Evolutionary conservation across 2,888 invertebrate species (phyloP).

Genomic region (Gortyna flavago): DNA sequence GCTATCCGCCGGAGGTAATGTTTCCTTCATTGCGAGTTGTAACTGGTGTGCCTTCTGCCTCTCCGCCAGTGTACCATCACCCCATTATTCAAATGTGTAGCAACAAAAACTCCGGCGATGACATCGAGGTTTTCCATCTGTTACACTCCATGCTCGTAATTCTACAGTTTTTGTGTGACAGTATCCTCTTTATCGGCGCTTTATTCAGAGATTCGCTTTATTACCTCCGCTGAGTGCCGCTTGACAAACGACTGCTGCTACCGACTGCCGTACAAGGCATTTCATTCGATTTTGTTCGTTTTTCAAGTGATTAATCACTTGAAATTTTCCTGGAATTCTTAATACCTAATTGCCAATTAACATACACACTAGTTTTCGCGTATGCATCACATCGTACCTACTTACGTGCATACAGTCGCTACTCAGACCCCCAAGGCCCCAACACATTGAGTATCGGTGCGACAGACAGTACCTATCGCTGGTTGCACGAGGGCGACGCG

Average conservation of each 20-base stretch:
- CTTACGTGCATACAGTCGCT: not conserved
- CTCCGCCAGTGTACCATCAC: constrained; percentile 1
- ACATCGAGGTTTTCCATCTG: constrained; percentile 72
- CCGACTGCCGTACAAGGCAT: constrained; percentile 28
- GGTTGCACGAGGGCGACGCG: not conserved
- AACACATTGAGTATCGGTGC: not conserved
- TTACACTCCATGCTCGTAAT: constrained; percentile 69
- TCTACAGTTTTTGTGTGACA: constrained; percentile 65
- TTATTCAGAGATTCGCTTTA: constrained; percentile 60
- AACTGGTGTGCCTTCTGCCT: constrained; percentile 37
- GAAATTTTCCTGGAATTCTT: constrained; percentile 11
- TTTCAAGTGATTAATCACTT: constrained; percentile 30
- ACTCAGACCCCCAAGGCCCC: not conserved
- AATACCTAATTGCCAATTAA: constrained; percentile 2
- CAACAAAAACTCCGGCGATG: constrained; percentile 66
- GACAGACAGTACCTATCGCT: not conserved
- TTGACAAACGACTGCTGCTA: constrained; percentile 27
- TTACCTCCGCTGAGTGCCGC: constrained; percentile 33
- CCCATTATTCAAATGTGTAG: constrained; percentile 75
- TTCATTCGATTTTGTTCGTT: constrained; percentile 31
- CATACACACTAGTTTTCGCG: not conserved
- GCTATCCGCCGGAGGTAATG: too few relatives aligned
- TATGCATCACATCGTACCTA: not conserved
- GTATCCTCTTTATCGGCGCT: constrained; percentile 52
- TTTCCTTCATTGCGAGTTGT: not conserved